Evolutionary conservation across 2,888 invertebrate species (phyloP).

Genomic region (Coleophora deauratella): DNA sequence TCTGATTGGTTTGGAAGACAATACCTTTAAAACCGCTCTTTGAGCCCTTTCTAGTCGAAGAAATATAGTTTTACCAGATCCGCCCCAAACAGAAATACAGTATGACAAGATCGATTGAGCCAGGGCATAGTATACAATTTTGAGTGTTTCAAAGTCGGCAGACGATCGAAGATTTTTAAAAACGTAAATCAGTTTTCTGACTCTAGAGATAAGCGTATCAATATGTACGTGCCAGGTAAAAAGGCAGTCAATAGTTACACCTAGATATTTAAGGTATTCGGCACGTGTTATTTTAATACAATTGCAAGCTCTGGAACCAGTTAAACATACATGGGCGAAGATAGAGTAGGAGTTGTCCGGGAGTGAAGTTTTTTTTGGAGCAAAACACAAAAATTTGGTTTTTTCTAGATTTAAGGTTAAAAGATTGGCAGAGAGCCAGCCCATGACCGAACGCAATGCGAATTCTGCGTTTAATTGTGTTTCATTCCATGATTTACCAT

Average conservation of each 20-base stretch:
- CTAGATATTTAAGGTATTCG: slow-evolving; percentile 7
- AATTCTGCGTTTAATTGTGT: background rate
- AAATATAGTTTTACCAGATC: too few species aligned
- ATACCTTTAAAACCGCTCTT: too few species aligned
- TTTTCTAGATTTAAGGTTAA: slow-evolving; percentile 6
- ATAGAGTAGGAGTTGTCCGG: too few species aligned
- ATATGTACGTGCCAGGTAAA: slow-evolving; percentile 7
- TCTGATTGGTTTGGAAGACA: too few species aligned
- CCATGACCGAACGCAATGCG: background rate
- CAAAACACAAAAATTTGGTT: too few species aligned
- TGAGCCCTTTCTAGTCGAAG: too few species aligned
- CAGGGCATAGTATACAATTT: background rate
- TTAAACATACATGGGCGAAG: too few species aligned
- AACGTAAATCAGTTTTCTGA: background rate
- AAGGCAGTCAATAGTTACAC: slow-evolving; percentile 2
- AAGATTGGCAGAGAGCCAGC: slow-evolving; percentile 5
- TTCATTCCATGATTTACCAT: slow-evolving; percentile 3
- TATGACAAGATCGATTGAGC: background rate
- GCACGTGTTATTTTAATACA: too few species aligned
- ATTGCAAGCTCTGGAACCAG: too few species aligned
- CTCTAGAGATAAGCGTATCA: background rate
- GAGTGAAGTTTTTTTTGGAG: too few species aligned
- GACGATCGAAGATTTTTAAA: slow-evolving; percentile 2
- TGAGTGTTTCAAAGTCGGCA: background rate
- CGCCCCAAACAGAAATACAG: too few species aligned